These are phyloP conservation scores for Drosophila niveifrons DNA, from an alignment of 2,888 invertebrate genomes.

Conservation along the genomic window DNA sequence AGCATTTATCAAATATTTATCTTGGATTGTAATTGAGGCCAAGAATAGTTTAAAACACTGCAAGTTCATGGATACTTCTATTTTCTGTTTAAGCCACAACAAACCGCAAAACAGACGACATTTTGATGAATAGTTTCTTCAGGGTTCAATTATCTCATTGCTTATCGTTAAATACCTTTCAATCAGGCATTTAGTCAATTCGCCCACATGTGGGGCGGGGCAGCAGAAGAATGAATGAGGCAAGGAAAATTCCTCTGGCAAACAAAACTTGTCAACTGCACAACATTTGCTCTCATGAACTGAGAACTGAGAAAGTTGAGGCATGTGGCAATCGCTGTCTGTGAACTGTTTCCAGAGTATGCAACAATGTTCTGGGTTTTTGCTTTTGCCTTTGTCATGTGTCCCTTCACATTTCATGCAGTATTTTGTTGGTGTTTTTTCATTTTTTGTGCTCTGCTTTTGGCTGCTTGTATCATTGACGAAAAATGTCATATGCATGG, in stretches of 20 bases:
- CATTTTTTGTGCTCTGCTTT: conserved; percentile 30
- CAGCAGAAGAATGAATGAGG: conserved; percentile 1
- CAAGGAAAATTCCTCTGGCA: conserved; percentile 19
- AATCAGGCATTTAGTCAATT: conserved; percentile 41
- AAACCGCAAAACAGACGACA: not conserved
- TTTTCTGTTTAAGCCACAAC: too few species aligned
- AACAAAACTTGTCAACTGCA: conserved; percentile 72
- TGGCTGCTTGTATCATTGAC: conserved; percentile 58
- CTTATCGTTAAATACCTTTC: conserved; percentile 43
- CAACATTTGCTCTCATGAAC: conserved; percentile 35
- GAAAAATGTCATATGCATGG: conserved; percentile 77
- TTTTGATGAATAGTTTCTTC: not conserved
- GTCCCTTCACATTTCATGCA: conserved; percentile 41
- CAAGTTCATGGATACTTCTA: too few species aligned
- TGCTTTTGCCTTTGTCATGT: conserved; percentile 25
- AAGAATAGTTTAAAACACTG: too few species aligned
- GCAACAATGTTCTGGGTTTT: conserved; percentile 65
- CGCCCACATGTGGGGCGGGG: conserved; percentile 21
- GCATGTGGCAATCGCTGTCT: conserved; percentile 2
- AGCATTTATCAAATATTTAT: too few species aligned
- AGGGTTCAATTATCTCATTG: conserved; percentile 10
- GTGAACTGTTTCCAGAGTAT: conserved; percentile 21
- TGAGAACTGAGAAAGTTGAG: conserved; percentile 20
- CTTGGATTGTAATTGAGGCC: too few species aligned
- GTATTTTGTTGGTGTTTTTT: conserved; percentile 19